Conservation (phyloP, 2,888 invertebrate species). For the Trachelus stipa region DNA sequence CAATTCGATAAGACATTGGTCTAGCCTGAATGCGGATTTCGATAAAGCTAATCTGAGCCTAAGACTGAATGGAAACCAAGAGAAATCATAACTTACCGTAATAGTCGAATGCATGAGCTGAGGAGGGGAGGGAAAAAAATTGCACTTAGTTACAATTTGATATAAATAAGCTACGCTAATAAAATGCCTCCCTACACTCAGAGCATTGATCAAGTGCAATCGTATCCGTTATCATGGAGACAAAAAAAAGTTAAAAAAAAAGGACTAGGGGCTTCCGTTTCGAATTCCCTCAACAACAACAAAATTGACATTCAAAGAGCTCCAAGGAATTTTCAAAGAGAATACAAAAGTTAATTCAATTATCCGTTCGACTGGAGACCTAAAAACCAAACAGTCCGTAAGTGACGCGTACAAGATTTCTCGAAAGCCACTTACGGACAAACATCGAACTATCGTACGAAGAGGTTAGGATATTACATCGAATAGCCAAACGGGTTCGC, state of each 20-base stretch:
- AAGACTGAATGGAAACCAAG: conserved; percentile 65
- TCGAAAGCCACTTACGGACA: neutral
- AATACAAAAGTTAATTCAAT: neutral
- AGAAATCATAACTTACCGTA: conserved; percentile 96
- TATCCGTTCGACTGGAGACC: neutral
- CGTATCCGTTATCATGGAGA: neutral
- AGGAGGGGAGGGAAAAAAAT: conserved; percentile 65
- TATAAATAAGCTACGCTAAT: conserved; percentile 45
- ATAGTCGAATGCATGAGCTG: conserved; percentile 97
- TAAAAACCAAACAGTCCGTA: neutral
- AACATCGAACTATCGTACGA: neutral
- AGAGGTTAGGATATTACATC: neutral
- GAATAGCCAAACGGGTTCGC: neutral
- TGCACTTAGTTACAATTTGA: conserved; percentile 61
- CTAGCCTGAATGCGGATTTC: neutral
- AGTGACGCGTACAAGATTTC: neutral
- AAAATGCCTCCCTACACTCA: conserved; percentile 57
- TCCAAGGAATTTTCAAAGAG: neutral
- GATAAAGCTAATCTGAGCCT: conserved; percentile 14
- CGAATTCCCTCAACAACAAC: neutral
- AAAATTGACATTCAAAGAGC: neutral
- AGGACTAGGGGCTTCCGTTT: neutral
- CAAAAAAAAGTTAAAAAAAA: neutral
- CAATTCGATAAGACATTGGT: neutral
- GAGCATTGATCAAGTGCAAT: conserved; percentile 20